Percentiles rank a stretch among this genome's conserved stretches.
These are phyloP conservation scores for Pinna nobilis DNA, from an alignment of 1,140 invertebrate genomes.

Conservation along the genomic window DNA sequence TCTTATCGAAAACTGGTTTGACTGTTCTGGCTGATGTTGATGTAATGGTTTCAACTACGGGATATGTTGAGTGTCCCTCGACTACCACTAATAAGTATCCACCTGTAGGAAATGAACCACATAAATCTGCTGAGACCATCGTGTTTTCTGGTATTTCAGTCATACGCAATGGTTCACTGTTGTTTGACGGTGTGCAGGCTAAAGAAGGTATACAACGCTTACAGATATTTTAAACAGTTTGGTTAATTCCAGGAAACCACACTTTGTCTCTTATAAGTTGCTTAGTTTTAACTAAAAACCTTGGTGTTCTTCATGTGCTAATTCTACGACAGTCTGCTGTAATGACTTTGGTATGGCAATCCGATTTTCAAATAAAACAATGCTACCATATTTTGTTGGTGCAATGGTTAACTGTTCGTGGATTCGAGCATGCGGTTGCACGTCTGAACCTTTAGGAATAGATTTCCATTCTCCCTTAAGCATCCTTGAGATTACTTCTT, in stretches of 20 bases:
- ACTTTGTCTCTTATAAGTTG: conserved; percentile 14
- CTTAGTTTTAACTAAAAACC: conserved; percentile 4
- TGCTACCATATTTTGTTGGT: background rate
- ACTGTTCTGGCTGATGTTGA: background rate
- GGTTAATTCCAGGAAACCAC: conserved; percentile 15
- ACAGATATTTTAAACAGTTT: background rate
- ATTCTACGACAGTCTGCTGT: background rate
- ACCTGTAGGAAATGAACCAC: conserved; percentile 14
- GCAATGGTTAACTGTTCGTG: background rate
- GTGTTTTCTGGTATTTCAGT: conserved; percentile 13
- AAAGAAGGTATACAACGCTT: conserved; percentile 10
- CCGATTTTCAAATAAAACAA: background rate
- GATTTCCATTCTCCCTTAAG: background rate
- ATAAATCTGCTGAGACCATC: conserved; percentile 14
- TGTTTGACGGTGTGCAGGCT: background rate
- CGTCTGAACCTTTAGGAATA: background rate
- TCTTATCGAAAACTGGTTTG: background rate
- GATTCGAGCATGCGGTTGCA: background rate
- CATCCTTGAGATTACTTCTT: conserved; percentile 8
- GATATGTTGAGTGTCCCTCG: conserved; percentile 13
- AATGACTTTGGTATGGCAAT: background rate
- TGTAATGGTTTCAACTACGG: conserved; percentile 1
- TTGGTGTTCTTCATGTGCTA: background rate
- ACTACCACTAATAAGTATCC: conserved; percentile 17
- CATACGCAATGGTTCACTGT: background rate